Evolutionary conservation across 2,888 invertebrate species (phyloP).

Genomic region (Apotomis betuletana): DNA sequence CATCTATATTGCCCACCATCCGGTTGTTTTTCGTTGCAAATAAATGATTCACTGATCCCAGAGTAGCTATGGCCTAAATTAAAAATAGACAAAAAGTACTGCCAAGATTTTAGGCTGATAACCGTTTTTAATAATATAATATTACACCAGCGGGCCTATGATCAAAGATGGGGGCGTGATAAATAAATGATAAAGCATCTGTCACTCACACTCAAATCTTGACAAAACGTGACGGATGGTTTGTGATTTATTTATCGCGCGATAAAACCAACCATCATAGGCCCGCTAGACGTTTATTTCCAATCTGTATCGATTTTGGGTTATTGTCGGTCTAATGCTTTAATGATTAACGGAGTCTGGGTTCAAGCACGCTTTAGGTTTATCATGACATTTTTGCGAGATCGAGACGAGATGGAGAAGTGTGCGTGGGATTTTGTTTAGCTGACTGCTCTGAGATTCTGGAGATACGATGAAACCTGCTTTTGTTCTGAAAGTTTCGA

Average conservation of each 20-base stretch:
- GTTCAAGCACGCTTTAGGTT: not conserved
- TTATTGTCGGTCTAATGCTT: not conserved
- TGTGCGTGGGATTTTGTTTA: not conserved
- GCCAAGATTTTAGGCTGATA: constrained; percentile 35
- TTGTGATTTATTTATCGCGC: no score
- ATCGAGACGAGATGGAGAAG: not conserved
- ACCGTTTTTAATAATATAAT: constrained; percentile 28
- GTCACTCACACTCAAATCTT: no score
- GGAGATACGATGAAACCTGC: not conserved
- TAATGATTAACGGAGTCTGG: constrained; percentile 5
- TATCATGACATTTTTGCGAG: not conserved
- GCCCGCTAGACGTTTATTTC: constrained; percentile 4
- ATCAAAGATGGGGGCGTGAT: no score
- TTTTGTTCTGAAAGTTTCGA: no score
- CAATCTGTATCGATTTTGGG: constrained; percentile 11
- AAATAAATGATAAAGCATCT: no score
- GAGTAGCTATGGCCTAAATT: constrained; percentile 32
- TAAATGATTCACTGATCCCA: constrained; percentile 36
- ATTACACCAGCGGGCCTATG: no score
- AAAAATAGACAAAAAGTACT: constrained; percentile 33
- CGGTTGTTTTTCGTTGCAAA: constrained; percentile 17
- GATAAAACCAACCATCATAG: no score
- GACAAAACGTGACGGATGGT: no score
- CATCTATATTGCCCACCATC: not conserved
- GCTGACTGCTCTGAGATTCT: not conserved